These are phyloP conservation scores for Hermatobates lingyangjiaoensis DNA, from an alignment of 1,140 invertebrate genomes.

Conservation along the genomic window DNA sequence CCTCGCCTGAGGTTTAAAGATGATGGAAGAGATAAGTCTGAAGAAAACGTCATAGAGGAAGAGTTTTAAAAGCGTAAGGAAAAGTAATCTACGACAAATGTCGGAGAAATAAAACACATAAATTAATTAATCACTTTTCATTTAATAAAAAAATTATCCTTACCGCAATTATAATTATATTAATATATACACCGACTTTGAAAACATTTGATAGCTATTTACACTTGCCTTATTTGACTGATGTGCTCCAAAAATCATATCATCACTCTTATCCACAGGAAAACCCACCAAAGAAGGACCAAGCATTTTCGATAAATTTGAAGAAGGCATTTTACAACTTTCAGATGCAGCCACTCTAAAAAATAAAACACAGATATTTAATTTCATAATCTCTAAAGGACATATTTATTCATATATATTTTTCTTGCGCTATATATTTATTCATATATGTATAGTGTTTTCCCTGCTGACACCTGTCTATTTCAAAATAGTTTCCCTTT, in stretches of 20 bases:
- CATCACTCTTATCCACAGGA: slow-evolving; percentile 34
- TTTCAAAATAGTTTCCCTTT: neutral
- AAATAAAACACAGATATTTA: neutral
- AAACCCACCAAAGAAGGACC: slow-evolving; percentile 71
- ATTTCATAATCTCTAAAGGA: neutral
- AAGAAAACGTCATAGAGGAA: too few species aligned
- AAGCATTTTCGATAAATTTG: slow-evolving; percentile 62
- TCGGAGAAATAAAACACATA: too few species aligned
- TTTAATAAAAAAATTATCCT: too few species aligned
- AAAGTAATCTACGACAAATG: too few species aligned
- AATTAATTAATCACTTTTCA: too few species aligned
- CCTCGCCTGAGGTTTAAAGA: too few species aligned
- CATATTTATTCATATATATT: neutral
- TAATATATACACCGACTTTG: too few species aligned
- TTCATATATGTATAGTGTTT: neutral
- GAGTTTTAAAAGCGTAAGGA: too few species aligned
- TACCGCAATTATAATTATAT: too few species aligned
- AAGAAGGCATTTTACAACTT: slow-evolving; percentile 58
- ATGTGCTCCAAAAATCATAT: slow-evolving; percentile 11
- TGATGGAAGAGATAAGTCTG: too few species aligned
- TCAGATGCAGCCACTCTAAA: slow-evolving; percentile 43
- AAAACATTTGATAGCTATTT: too few species aligned
- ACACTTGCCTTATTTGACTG: slow-evolving; percentile 12
- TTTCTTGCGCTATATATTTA: neutral
- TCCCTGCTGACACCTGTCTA: neutral